These are phyloP conservation scores for Pseudanteris insignis DNA, from an alignment of 2,888 invertebrate genomes.

Conservation along the genomic window DNA sequence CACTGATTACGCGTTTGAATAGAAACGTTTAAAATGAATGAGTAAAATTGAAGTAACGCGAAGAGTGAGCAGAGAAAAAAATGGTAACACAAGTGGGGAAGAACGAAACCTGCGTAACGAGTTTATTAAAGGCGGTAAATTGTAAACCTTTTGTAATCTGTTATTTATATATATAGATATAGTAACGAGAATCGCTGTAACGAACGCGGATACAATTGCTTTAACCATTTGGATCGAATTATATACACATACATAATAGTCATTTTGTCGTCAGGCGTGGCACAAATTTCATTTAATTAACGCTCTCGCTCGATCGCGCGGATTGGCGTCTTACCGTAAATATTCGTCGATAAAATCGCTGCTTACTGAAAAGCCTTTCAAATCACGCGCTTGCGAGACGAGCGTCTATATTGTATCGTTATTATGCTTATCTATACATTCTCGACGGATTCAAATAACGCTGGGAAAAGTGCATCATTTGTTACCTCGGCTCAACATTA, in stretches of 20 bases:
- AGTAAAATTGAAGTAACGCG: not conserved
- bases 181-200: constrained; percentile 36
- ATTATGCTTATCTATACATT: constrained; percentile 42
- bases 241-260: constrained; percentile 42
- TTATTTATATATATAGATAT: constrained; percentile 14
- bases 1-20: no score
- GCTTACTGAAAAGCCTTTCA: constrained; percentile 32
- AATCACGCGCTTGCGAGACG: constrained; percentile 33
- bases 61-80: not conserved
- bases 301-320: constrained; percentile 34
- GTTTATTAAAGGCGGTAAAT: constrained; percentile 26
- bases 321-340: constrained; percentile 33
- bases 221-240: constrained; percentile 36
- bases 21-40: not conserved
- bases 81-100: constrained; percentile 1
- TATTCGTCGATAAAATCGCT: constrained; percentile 31
- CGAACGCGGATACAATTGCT: constrained; percentile 35
- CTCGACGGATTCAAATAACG: constrained; percentile 44
- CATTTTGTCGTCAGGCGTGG: constrained; percentile 42
- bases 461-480: constrained; percentile 25
- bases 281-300: constrained; percentile 42
- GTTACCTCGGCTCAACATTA: not conserved
- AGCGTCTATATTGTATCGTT: constrained; percentile 31
- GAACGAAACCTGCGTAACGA: constrained; percentile 24
- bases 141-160: no score